Evolutionary conservation across 2,113 vertebrate species (phyloP).

Genomic region (Vicugna pacos): DNA sequence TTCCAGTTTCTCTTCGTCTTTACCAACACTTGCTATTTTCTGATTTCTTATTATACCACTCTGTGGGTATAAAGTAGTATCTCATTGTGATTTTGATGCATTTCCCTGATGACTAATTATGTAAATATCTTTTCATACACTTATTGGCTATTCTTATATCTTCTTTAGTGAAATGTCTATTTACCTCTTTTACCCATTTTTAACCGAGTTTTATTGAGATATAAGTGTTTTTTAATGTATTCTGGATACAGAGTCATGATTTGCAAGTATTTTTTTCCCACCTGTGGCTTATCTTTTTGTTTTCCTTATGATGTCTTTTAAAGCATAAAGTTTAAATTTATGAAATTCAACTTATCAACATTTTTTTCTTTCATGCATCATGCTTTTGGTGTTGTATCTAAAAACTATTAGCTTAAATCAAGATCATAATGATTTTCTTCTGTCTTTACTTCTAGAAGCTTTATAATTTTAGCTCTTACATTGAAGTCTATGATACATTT

Average conservation of each 20-base stretch:
- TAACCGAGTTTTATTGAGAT: background rate
- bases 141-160: background rate
- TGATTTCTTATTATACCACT: background rate
- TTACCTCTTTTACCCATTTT: background rate
- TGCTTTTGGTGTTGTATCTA: background rate
- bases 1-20: background rate
- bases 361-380: background rate
- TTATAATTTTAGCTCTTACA: background rate
- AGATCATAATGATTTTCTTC: background rate
- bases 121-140: background rate
- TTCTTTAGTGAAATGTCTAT: conserved; percentile 1
- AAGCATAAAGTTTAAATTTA: background rate
- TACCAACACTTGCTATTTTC: background rate
- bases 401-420: background rate
- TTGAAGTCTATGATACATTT: background rate
- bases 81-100: conserved; percentile 1
- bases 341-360: background rate
- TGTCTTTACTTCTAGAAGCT: background rate
- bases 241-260: background rate
- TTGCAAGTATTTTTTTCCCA: background rate
- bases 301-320: conserved; percentile 33
- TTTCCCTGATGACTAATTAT: conserved; percentile 10
- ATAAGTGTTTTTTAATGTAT: background rate
- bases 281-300: background rate
- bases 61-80: background rate